Evolutionary conservation across 2,113 vertebrate species (phyloP).

Genomic region (Myiagra hebetior): DNA sequence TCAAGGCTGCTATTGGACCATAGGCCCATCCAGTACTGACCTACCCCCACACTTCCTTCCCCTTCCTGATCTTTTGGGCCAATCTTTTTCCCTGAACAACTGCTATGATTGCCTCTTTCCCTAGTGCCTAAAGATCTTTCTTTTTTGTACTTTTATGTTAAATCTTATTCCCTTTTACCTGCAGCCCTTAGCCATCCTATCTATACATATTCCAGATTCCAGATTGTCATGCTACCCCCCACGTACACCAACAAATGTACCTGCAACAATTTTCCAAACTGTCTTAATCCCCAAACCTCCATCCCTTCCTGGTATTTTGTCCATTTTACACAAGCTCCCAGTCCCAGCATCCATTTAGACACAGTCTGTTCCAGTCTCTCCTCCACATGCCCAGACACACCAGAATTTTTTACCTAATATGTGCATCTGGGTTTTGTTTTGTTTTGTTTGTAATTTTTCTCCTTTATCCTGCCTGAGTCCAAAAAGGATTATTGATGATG

Average conservation of each 20-base stretch:
- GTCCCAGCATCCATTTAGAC: neutral
- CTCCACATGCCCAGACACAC: neutral
- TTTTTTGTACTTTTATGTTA: neutral
- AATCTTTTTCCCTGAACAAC: neutral
- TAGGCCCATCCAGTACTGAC: fast-evolving
- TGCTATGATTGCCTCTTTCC: neutral
- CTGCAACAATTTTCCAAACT: neutral
- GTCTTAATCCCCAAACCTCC: neutral
- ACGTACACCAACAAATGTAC: neutral
- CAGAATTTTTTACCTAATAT: neutral
- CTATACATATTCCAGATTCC: neutral
- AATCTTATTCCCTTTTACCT: neutral
- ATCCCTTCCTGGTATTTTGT: neutral
- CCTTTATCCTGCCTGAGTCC: neutral
- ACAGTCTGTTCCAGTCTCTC: neutral
- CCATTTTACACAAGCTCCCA: neutral
- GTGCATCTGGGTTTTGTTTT: neutral
- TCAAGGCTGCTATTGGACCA: neutral
- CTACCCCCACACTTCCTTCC: neutral
- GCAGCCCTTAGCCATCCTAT: neutral
- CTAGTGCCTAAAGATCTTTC: neutral
- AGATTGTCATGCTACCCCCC: neutral
- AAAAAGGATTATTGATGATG: neutral
- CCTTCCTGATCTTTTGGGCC: neutral
- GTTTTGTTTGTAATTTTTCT: neutral